Base-by-base conservation (phyloP, 2,797 vertebrate genomes). In the Acanthurus tractus region DNA sequence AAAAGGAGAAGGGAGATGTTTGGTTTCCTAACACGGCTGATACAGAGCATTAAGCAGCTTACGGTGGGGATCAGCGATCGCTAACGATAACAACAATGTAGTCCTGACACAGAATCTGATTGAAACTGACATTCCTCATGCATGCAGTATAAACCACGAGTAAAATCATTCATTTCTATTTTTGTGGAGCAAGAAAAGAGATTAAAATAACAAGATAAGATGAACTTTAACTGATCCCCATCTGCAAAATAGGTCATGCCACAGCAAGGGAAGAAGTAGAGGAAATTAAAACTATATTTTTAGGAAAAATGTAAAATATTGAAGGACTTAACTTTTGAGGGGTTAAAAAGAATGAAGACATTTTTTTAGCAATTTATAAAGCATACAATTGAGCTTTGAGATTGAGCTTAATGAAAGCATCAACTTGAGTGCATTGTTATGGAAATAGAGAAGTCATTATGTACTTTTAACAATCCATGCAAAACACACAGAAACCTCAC, bases 41-140 rank as follows among this genome's bases (percentile, higher is more conserved):
- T 77, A 86, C 78, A 83, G 78, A 85, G 74, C 88, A 90, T 91
- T 92, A 90, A 89, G 87, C 86, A 57, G 84, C 84, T 91, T 83
- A 78, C 55, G 4, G 63, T 68, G 44, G 52, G 79, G 80, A 81
- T 86, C 80, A 90, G 82, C 10, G 63, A 89, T 84, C 66, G 45
- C 84, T 82, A 85, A 86, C 57, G 62, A 79, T 85, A 73, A 81
- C 63, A 65, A 79, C 63, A 78, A 57, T 71, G 68, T 38, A 62
- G 64, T 79, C 63, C 68, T 84, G 76, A 84, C 70, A 78, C 76
- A 65, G 63, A 68, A 54, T 3, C 1, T 75, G 79, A 83, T 56
- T 76, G 70, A 76, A 78, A 42, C 36, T 61, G 78, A 61, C 70
- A 52, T 64, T 80, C 23, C 49, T 64, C 59, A 70, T 77, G 62